phyloP scores from a whole-genome alignment of 2,113 vertebrate genomes.

The Crotalus viridis region DNA sequence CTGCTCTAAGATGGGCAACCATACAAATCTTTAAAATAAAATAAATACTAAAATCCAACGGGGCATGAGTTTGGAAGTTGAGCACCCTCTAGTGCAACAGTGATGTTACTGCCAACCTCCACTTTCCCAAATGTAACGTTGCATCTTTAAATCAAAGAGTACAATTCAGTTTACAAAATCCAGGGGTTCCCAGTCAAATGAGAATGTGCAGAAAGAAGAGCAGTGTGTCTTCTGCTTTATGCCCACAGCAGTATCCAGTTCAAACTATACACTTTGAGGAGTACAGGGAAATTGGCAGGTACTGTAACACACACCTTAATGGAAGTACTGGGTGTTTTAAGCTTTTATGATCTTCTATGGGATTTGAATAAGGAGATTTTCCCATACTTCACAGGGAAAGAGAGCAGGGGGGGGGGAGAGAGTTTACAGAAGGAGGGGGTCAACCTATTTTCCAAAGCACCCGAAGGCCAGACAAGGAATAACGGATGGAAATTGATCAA shows the following conservation, averaged over 20 bases:
- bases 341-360: neutral
- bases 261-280: neutral
- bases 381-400: neutral
- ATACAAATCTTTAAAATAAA: neutral
- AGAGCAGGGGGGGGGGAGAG: neutral
- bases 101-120: neutral
- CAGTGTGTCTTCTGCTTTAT: neutral
- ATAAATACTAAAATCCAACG: neutral
- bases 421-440: neutral
- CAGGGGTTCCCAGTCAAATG: neutral
- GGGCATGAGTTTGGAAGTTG: neutral
- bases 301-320: neutral
- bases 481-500: no score
- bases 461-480: no score
- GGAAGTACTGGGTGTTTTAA: neutral
- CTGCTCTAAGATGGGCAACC: neutral
- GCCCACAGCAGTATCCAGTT: neutral
- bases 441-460: no score
- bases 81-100: neutral
- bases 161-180: neutral
- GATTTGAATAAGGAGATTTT: neutral
- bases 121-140: neutral
- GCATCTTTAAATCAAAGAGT: neutral
- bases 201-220: neutral
- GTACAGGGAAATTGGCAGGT: neutral